A percentile compares a stretch with the other conserved stretches of the same genome.
These are phyloP conservation scores for Centropyge bicolor DNA, from an alignment of 2,797 vertebrate species.

Conservation along the genomic window DNA sequence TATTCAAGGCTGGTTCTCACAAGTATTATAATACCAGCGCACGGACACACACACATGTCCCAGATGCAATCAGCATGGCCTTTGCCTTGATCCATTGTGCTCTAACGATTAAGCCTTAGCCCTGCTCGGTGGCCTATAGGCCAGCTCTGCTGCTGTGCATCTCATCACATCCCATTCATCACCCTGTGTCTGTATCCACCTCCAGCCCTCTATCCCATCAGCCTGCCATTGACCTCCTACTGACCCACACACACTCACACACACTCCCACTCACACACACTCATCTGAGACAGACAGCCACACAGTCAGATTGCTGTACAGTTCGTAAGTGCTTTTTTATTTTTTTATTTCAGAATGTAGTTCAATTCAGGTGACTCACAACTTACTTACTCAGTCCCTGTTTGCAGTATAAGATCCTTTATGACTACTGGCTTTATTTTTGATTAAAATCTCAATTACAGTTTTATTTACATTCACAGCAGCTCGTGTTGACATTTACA, in stretches of 20 bases:
- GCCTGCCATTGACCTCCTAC: constrained; percentile 55
- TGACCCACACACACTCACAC: constrained; percentile 24
- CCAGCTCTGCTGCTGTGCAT: constrained; percentile 74
- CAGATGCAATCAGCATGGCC: constrained; percentile 70
- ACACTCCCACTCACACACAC: constrained; percentile 11
- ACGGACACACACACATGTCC: constrained; percentile 31
- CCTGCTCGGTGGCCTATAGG: constrained; percentile 55
- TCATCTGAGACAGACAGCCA: neutral
- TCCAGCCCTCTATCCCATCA: constrained; percentile 58
- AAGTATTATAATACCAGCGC: constrained; percentile 4
- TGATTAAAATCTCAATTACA: neutral
- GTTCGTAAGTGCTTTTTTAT: neutral
- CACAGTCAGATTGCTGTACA: neutral
- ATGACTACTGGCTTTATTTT: neutral
- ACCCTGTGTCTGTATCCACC: constrained; percentile 55
- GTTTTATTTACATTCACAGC: too few relatives aligned
- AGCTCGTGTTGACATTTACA: too few relatives aligned
- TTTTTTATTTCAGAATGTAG: neutral
- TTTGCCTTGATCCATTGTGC: constrained; percentile 72
- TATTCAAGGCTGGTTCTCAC: constrained; percentile 2
- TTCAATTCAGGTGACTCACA: neutral
- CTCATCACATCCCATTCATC: constrained; percentile 82
- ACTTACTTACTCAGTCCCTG: neutral
- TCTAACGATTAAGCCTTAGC: constrained; percentile 71
- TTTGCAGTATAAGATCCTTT: neutral